Conservation (phyloP, 2,888 invertebrate species). For the Meganola albula region DNA sequence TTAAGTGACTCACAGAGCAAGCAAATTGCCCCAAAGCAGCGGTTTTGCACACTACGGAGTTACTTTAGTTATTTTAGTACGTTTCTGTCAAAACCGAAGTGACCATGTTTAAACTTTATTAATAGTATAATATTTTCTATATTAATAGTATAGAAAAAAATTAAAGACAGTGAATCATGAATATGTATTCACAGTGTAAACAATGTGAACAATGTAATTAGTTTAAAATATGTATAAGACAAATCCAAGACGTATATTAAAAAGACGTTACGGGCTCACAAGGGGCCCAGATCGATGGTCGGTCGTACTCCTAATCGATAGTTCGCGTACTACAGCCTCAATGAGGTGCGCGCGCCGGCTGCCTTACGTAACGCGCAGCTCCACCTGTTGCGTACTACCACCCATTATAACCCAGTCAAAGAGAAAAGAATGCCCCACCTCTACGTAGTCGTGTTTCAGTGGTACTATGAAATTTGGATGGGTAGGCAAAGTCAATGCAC, state of each 20-base stretch:
- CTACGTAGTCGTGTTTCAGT: slow-evolving; percentile 19
- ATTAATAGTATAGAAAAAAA: no score
- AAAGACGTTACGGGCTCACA: slow-evolving; percentile 53
- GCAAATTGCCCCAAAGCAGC: no score
- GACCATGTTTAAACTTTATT: no score
- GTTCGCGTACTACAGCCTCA: slow-evolving; percentile 62
- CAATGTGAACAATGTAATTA: slow-evolving; percentile 25
- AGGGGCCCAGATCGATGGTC: slow-evolving; percentile 55
- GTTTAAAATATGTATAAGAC: slow-evolving; percentile 30
- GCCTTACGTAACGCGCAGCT: slow-evolving; percentile 69
- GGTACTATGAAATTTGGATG: slow-evolving; percentile 40
- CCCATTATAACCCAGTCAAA: slow-evolving; percentile 55
- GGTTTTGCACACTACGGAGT: no score
- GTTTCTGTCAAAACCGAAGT: no score
- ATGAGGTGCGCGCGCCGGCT: slow-evolving; percentile 69
- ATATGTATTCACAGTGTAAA: slow-evolving; percentile 8
- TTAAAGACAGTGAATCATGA: no score
- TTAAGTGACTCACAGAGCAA: no score
- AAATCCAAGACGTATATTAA: slow-evolving; percentile 49
- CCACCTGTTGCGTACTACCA: slow-evolving; percentile 64
- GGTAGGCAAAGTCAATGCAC: slow-evolving; percentile 67
- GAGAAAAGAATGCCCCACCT: slow-evolving; percentile 35
- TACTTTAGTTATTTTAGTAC: no score
- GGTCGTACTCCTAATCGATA: slow-evolving; percentile 67
- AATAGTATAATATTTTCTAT: no score